Base-by-base conservation (phyloP, 2,888 invertebrate genomes). In the Philereme vetulata region DNA sequence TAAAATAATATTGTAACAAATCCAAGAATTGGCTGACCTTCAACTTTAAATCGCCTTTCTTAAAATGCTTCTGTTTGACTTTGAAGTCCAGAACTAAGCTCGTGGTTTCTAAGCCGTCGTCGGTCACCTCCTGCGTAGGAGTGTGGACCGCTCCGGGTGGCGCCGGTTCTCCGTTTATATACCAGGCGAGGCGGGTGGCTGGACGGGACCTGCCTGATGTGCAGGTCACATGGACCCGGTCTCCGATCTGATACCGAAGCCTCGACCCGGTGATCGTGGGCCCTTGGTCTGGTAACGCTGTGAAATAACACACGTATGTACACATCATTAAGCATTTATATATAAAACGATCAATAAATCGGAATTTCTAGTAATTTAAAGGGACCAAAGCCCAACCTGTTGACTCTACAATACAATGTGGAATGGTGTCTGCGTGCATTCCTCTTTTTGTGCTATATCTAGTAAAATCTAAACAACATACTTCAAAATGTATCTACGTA, bases 151-250 rank as follows among this genome's bases (percentile, higher is more conserved):
- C 88, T 4, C 81, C 77, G 3, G 93, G 72, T 38, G 94, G 94
- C 38, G 94, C 95, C 71, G 95, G 96, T 80, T 96, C 95, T 34
- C 96, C 96, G 86, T 97, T 97, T 87, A 97, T 96, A 93, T 96
- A 96, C 97, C 97, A 97, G 71, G 95, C 95, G 57, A 97, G 94
- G 77, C 95, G 94, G 60, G 97, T 96, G 9, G 96, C 96, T 5
- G 97, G 97, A 76, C 96, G 95, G 47, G 97, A 97, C 70, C 95
- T 93, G 10, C 95, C 95, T 42, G 97, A 97, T 5, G 96, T 96
- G 90, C 97, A 97, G 90, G 96, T 97, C 70, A 97, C 96, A 67
- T 95, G 94, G 38, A 97, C 96, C 50, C 94, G 93, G 82, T 97
- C 97, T 9, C 96, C 96, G 65, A 96, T 94, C 85, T 96, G 96